Base-by-base conservation (phyloP, 2,797 vertebrate genomes). In the Zalophus californianus region DNA sequence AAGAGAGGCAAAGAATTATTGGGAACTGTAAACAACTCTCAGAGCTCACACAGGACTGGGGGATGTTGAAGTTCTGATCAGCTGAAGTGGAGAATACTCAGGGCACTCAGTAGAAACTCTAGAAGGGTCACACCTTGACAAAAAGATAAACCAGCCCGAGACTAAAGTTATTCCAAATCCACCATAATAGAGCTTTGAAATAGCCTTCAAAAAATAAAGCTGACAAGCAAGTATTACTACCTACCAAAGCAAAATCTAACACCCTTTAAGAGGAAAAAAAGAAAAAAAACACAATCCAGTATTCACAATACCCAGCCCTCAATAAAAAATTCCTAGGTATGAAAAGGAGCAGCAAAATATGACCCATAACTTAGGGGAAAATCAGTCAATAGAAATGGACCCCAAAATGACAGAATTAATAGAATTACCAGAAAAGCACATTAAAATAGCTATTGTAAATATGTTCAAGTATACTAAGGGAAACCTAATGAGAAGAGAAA, bases 171-270 rank as follows among this genome's bases (percentile, higher is more conserved):
- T 18, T 66, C 4, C 35, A 91, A 79, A 75, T 3, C 56, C 93
- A 11, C 21, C n/a, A 11, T 72, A 95, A 80, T 5, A 80, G 41
- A 87, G 56, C 11, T 92, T 58, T 82, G 80, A 82, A 83, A 35
- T 66, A 64, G 48, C 5, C n/a, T 88, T 89, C n/a, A 60, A 91
- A 88, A 21, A 15, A 91, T 70, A 72, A 91, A 96, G n/a, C 23
- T 75, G 62, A 73, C 50, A 72, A 64, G 50, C 48, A 58, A 90
- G 25, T 54, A 84, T 41, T 52, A 50, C 13, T 84, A 41, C 18
- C 50, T 56, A 86, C 5, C 50, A 54, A n/a, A 70, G 60, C 23
- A 95, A 68, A 92, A 4, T 44, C n/a, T 58, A 77, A 91, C 11
- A 38, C 3, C 29, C 62, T 83, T 92, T 64, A 92, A 48, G 35